Conservation (phyloP, 2,888 invertebrate species). For the Gerris lacustris region DNA sequence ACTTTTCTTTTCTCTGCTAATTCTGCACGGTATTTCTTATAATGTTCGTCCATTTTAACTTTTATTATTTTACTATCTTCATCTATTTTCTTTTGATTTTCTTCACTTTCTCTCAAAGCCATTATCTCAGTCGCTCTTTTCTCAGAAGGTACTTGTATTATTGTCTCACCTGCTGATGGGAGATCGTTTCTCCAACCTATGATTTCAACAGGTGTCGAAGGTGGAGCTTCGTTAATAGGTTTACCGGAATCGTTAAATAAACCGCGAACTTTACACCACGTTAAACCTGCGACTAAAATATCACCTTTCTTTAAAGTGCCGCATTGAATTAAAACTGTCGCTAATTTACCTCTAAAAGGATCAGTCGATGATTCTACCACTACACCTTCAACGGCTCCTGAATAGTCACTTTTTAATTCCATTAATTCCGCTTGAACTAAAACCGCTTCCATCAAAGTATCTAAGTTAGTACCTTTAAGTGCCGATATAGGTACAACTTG, state of each 20-base stretch:
- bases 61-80: slow-evolving; percentile 50
- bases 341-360: slow-evolving; percentile 58
- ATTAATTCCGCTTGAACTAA: slow-evolving; percentile 72
- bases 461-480: slow-evolving; percentile 63
- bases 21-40: slow-evolving; percentile 48
- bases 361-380: slow-evolving; percentile 76
- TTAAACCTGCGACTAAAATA: slow-evolving; percentile 66
- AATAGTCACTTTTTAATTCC: slow-evolving; percentile 71
- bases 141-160: slow-evolving; percentile 71
- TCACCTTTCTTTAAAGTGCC: slow-evolving; percentile 70
- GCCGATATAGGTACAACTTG: slow-evolving; percentile 89
- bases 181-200: slow-evolving; percentile 76
- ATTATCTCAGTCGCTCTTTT: slow-evolving; percentile 56
- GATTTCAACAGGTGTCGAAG: slow-evolving; percentile 70
- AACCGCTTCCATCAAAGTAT: slow-evolving; percentile 69
- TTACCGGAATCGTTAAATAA: slow-evolving; percentile 67
- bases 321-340: slow-evolving; percentile 70
- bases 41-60: slow-evolving; percentile 52
- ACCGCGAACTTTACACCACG: slow-evolving; percentile 70
- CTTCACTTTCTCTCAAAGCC: slow-evolving; percentile 46
- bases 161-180: slow-evolving; percentile 76
- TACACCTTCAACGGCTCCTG: slow-evolving; percentile 75
- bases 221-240: slow-evolving; percentile 53
- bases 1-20: slow-evolving; percentile 48
- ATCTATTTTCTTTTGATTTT: slow-evolving; percentile 47